phyloP scores from a whole-genome alignment of 2,113 vertebrate species.

The Benitochromis conjunctus region DNA sequence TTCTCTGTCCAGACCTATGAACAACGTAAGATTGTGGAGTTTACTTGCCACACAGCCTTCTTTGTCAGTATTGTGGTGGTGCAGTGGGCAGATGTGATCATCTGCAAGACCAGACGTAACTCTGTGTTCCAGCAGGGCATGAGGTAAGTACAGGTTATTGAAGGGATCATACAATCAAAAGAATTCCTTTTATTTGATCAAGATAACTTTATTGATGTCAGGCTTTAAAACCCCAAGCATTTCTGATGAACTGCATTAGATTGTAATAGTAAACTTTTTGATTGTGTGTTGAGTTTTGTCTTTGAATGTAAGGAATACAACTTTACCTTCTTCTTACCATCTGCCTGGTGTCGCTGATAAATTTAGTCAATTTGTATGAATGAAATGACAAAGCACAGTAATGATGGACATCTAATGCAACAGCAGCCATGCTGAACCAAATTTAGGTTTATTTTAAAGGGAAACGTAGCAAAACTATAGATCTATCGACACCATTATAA shows the following conservation, averaged over 20 bases:
- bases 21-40: conserved; percentile 90
- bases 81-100: conserved; percentile 89
- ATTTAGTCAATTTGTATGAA: accelerated
- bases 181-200: neutral
- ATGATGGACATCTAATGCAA: neutral
- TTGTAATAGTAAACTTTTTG: accelerated
- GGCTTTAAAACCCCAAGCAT: neutral
- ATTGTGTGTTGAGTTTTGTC: neutral
- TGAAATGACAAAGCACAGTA: neutral
- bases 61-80: conserved; percentile 91
- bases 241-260: neutral
- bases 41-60: conserved; percentile 88
- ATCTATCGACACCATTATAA: accelerated
- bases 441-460: neutral
- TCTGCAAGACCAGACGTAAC: conserved; percentile 89
- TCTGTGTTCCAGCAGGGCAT: conserved; percentile 94
- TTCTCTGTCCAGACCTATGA: conserved; percentile 78
- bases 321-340: neutral
- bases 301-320: accelerated
- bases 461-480: neutral
- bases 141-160: conserved; percentile 72
- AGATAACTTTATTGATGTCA: neutral
- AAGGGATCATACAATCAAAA: neutral
- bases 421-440: neutral
- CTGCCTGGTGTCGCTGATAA: too few relatives aligned